phyloP scores from a whole-genome alignment of 2,888 invertebrate species.

The Leistus spinibarbis region DNA sequence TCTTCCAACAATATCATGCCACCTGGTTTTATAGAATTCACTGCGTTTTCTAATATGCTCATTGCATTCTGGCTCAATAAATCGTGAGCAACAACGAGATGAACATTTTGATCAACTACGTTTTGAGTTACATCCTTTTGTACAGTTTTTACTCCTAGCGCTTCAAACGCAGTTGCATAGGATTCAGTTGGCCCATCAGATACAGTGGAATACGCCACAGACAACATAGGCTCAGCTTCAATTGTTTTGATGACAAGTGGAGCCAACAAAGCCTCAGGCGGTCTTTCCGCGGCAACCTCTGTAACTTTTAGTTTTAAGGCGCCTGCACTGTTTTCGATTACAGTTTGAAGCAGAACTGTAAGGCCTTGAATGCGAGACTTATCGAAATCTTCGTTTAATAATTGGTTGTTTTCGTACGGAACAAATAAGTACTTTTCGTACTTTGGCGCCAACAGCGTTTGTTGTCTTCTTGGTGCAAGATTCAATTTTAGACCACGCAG shows the following conservation, averaged over 20 bases:
- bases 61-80: constrained; percentile 64
- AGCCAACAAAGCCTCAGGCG: constrained; percentile 70
- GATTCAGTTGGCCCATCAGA: constrained; percentile 62
- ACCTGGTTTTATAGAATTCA: constrained; percentile 66
- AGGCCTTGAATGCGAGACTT: constrained; percentile 70
- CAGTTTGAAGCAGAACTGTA: constrained; percentile 71
- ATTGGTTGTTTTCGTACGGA: constrained; percentile 69
- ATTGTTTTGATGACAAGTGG: constrained; percentile 67
- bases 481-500: constrained; percentile 89
- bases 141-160: constrained; percentile 67
- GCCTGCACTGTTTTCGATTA: constrained; percentile 75
- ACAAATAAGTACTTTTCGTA: constrained; percentile 84
- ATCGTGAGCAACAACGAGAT: constrained; percentile 72
- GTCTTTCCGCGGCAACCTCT: constrained; percentile 70
- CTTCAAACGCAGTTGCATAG: constrained; percentile 63
- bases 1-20: constrained; percentile 81
- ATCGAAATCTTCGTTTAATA: constrained; percentile 64
- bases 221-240: constrained; percentile 75
- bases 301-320: constrained; percentile 73
- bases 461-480: constrained; percentile 83
- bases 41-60: constrained; percentile 63
- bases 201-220: constrained; percentile 66
- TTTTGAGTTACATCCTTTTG: constrained; percentile 66
- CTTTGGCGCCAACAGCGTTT: constrained; percentile 77
- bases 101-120: constrained; percentile 70